Percentiles rank a stretch among this genome's conserved stretches.
Conservation (phyloP, 2,113 vertebrate genomes). For the Zapornia atra region DNA sequence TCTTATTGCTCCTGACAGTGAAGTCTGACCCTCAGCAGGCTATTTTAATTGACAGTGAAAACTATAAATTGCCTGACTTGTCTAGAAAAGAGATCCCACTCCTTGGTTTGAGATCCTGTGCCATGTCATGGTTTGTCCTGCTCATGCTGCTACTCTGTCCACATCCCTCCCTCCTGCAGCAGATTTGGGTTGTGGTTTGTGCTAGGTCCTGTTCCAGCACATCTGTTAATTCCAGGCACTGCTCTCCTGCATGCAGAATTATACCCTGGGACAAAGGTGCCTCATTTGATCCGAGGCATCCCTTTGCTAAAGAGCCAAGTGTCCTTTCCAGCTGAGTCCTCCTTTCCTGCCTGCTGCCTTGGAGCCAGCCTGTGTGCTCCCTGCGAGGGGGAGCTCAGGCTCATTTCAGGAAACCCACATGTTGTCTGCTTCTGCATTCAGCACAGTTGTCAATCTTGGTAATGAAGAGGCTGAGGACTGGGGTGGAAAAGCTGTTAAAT, state of each 20-base stretch:
- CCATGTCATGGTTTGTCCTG: not conserved
- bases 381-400: not conserved
- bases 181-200: not conserved
- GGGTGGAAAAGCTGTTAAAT: constrained; percentile 20
- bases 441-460: not conserved
- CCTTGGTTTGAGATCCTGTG: not conserved
- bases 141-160: not conserved
- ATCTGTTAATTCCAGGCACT: not conserved
- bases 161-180: not conserved
- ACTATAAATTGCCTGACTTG: not conserved
- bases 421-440: not conserved
- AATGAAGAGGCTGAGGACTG: not conserved
- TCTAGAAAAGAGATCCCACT: not conserved
- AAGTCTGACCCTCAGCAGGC: not conserved
- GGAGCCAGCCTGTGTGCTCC: not conserved
- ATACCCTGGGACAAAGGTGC: not conserved
- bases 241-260: not conserved
- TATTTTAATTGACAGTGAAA: not conserved
- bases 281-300: fast-evolving
- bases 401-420: not conserved
- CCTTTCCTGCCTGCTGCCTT: not conserved
- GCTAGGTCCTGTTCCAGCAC: not conserved
- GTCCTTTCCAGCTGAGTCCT: not conserved
- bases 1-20: not conserved
- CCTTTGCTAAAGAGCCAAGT: not conserved